Percentiles rank a stretch among this genome's conserved stretches.
Conservation (phyloP, 2,113 vertebrate genomes). For the Hassar affinis region DNA sequence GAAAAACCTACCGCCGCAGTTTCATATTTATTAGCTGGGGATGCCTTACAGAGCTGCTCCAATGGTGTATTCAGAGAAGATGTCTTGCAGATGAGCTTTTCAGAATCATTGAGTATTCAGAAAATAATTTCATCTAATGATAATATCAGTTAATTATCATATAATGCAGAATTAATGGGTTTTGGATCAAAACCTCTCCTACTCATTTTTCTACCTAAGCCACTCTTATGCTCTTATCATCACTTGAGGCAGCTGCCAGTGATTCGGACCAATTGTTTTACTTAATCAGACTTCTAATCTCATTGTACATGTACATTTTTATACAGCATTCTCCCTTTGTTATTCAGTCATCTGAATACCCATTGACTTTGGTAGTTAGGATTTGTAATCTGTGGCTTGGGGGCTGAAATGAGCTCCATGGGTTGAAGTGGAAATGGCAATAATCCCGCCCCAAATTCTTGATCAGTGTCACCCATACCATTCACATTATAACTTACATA, state of each 20-base stretch:
- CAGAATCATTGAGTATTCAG: constrained; percentile 13
- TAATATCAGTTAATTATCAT: constrained; percentile 1
- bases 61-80: constrained; percentile 13
- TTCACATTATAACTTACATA: constrained; percentile 29
- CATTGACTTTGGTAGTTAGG: constrained; percentile 42
- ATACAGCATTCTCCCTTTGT: constrained; percentile 16
- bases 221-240: neutral
- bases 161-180: neutral
- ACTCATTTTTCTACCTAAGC: constrained; percentile 2
- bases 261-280: constrained; percentile 8
- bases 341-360: constrained; percentile 38
- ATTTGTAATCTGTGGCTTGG: constrained; percentile 41
- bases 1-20: neutral
- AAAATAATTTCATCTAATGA: constrained; percentile 3
- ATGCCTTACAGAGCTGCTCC: constrained; percentile 8
- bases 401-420: constrained; percentile 35
- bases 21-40: constrained; percentile 7
- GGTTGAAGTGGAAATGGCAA: constrained; percentile 44
- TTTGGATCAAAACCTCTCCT: neutral
- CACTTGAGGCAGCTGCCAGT: constrained; percentile 15
- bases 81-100: constrained; percentile 25
- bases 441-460: no score
- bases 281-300: constrained; percentile 28
- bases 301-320: constrained; percentile 22
- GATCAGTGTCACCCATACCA: neutral